Evolutionary conservation across 2,888 invertebrate species (phyloP).

Genomic region (Deilephila porcellus): DNA sequence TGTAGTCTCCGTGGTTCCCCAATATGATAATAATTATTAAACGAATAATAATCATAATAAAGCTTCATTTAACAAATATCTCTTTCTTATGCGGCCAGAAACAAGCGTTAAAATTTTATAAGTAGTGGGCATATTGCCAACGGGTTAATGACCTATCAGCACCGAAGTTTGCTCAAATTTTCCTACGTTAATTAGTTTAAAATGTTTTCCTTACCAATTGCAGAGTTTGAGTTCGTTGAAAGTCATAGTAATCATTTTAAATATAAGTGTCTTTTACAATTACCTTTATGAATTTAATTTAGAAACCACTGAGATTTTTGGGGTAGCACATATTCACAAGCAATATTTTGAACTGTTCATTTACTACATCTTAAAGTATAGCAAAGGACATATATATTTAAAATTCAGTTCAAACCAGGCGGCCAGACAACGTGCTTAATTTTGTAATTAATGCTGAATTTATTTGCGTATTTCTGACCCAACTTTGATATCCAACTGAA

Average conservation of each 20-base stretch:
- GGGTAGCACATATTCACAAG: not conserved
- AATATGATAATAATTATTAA: not conserved
- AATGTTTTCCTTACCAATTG: slow-evolving; percentile 15
- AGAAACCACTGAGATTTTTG: not conserved
- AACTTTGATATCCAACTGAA: too few relatives aligned
- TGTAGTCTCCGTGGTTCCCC: too few relatives aligned
- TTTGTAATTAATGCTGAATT: too few relatives aligned
- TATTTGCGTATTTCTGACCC: too few relatives aligned
- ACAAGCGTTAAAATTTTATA: slow-evolving; percentile 15
- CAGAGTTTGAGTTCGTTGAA: slow-evolving; percentile 8
- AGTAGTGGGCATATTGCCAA: slow-evolving; percentile 25
- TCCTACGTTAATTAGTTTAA: slow-evolving; percentile 23
- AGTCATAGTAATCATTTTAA: not conserved
- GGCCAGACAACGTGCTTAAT: too few relatives aligned
- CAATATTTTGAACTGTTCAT: too few relatives aligned
- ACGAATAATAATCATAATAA: slow-evolving; percentile 4
- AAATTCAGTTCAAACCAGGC: too few relatives aligned
- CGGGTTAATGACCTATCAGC: slow-evolving; percentile 26
- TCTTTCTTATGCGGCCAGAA: slow-evolving; percentile 1
- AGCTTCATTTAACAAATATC: slow-evolving; percentile 6
- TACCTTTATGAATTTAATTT: not conserved
- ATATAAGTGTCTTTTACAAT: not conserved
- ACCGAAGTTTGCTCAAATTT: slow-evolving; percentile 23
- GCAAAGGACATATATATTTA: too few relatives aligned
- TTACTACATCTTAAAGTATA: too few relatives aligned